Base-by-base conservation (phyloP, 2,113 vertebrate genomes). In the Onychostoma macrolepis region DNA sequence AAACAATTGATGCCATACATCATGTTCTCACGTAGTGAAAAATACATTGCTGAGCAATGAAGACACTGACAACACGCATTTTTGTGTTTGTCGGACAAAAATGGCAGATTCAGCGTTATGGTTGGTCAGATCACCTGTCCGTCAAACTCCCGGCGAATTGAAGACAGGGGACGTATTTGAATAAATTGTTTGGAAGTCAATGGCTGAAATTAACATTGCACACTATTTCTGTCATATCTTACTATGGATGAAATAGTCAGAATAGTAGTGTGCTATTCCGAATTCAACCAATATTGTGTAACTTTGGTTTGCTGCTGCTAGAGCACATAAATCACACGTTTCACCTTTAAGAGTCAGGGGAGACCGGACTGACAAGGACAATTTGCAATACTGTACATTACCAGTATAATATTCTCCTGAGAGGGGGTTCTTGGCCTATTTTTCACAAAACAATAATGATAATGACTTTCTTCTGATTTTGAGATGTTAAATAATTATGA, bases 401-500 rank as follows among this genome's bases (percentile, higher is more conserved):
- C 86, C 90, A 88, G 56, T 76, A 84, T 1, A 72, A 72, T 72
- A 72, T 72, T 72, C 36, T 72, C 69, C 36, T 41, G 69, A 41
- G 69, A 72, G 69, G 80, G 45, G 89, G 90, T 89, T 91, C 88
- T 84, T 84, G 89, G 79, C 85, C 89, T 90, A 92, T 93, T 92
- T 89, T 89, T 92, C 90, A 93, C 91, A 93, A 91, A 92, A 91
- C 90, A 93, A 93, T 90, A 94, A 94, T 89, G 92, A 89, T 87
- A 92, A 91, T 75, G 86, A 87, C 86, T 24, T 75, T 91, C 89
- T 50, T 89, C 81, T 91, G 88, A 94, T 92, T 93, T 91, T 86
- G 48, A 80, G 89, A 92, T 92, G 91, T 93, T 94, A 91, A 93
- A 94, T 93, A 92, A 94, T 94, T 93, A 91, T 89, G 91, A 93